Base-by-base conservation (phyloP, 2,888 invertebrate species). In the Trilocha varians region DNA sequence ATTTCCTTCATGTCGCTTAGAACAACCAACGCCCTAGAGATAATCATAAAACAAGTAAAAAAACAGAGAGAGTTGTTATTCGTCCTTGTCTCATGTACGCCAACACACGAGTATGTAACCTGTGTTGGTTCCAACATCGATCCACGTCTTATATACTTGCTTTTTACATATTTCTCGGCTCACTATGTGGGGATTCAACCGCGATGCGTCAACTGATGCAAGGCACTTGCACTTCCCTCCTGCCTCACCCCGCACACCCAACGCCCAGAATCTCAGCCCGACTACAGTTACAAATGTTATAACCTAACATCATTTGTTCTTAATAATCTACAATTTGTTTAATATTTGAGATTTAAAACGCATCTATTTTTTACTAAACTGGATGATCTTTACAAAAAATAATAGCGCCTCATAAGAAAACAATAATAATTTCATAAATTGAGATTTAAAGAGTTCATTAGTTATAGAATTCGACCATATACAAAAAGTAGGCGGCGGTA, bases 191-290 rank as follows among this genome's bases (percentile, higher is more conserved):
- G 76, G 78, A 78, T 78, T 78, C 76, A 77, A 78, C 76, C 69
- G 78, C 78, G 78, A 82, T 82, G 83, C 82, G 80, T 82, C 80
- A 82, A 79, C 75, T 64, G 66, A 73, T 82, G 80, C 79, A 67
- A 66, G 67, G 64, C 63, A 82, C 70, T 75, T 75, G 74, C 73
- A 74, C 65, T 67, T 63, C 73, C 61, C 45, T 58, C 64, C 62
- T 65, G 53, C 60, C 42, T 42, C 46, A 38, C 53, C 55, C 50
- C 61, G 40, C 56, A 46, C 45, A 53, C 46, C 55, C 52, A 49
- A 47, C 53, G 49, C n/a, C 50, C 56, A 55, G 56, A 25, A 63
- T 62, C 61, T 62, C 59, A 55, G 53, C 55, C 53, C 56, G 57
- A 57, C 48, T 54, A 52, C 51, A 49, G 40, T 44, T 2, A 25